Evolutionary conservation across 1,140 invertebrate genomes (phyloP).

Genomic region (Drosophila melanica): DNA sequence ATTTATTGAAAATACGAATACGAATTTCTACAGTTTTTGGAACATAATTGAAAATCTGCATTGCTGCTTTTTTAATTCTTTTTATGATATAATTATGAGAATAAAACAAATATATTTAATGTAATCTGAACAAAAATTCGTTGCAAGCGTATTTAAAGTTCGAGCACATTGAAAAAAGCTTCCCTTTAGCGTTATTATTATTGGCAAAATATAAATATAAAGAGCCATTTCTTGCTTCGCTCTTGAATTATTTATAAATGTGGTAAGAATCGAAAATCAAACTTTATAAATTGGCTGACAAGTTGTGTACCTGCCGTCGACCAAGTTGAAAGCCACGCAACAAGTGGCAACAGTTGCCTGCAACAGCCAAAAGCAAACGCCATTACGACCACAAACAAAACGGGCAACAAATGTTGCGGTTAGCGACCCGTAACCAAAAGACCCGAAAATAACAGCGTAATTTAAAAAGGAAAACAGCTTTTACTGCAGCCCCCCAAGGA

Average conservation of each 20-base stretch:
- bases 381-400: slow-evolving; percentile 2
- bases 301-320: slow-evolving; percentile 12
- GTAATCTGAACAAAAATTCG: too few species aligned
- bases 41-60: too few species aligned
- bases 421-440: slow-evolving; percentile 21
- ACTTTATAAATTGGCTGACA: slow-evolving; percentile 23
- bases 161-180: neutral
- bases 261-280: slow-evolving; percentile 20
- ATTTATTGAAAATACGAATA: too few species aligned
- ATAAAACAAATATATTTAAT: too few species aligned
- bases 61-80: too few species aligned
- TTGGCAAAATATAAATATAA: slow-evolving; percentile 26
- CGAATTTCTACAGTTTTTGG: too few species aligned
- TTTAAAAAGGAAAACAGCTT: slow-evolving; percentile 28
- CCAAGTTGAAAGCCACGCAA: slow-evolving; percentile 37
- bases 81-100: too few species aligned
- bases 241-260: slow-evolving; percentile 46
- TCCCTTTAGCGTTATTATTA: neutral
- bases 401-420: slow-evolving; percentile 41
- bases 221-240: slow-evolving; percentile 19
- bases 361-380: slow-evolving; percentile 12
- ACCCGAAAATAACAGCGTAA: neutral
- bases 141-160: neutral
- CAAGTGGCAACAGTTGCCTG: slow-evolving; percentile 40
- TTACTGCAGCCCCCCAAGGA: slow-evolving; percentile 12